phyloP scores from a whole-genome alignment of 2,888 invertebrate genomes.

The Physocephala rufipes region DNA sequence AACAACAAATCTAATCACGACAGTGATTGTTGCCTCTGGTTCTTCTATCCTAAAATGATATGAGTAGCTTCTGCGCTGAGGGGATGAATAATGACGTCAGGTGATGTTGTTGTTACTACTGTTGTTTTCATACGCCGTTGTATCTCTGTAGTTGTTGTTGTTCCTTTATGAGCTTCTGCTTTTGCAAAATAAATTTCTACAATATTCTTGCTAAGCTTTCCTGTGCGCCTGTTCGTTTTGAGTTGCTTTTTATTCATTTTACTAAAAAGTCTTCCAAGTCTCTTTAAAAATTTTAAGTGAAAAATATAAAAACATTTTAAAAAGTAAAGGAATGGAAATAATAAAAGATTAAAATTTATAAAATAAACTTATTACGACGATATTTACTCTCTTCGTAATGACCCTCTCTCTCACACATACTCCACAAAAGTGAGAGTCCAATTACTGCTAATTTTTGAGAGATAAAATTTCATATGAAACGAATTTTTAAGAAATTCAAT shows the following conservation, averaged over 20 bases:
- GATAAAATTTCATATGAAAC: too few species aligned
- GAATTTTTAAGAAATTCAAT: too few species aligned
- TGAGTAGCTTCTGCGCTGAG: background rate
- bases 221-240: constrained; percentile 42
- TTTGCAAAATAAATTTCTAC: constrained; percentile 19
- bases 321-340: background rate
- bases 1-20: background rate
- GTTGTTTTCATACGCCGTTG: too few species aligned
- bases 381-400: too few species aligned
- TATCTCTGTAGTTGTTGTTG: too few species aligned
- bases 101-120: constrained; percentile 5
- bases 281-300: constrained; percentile 39
- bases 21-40: background rate
- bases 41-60: background rate
- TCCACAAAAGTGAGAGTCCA: too few species aligned
- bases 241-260: constrained; percentile 45
- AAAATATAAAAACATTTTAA: constrained; percentile 26
- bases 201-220: background rate
- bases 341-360: background rate
- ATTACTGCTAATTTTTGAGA: too few species aligned
- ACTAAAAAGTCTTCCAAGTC: constrained; percentile 32
- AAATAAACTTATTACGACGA: too few species aligned
- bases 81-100: background rate
- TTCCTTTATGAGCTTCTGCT: constrained; percentile 18
- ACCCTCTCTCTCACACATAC: too few species aligned